Evolutionary conservation across 2,888 invertebrate species (phyloP), one percentile per base, ranked within the genome.

Genomic region (Hyles lineata): DNA sequence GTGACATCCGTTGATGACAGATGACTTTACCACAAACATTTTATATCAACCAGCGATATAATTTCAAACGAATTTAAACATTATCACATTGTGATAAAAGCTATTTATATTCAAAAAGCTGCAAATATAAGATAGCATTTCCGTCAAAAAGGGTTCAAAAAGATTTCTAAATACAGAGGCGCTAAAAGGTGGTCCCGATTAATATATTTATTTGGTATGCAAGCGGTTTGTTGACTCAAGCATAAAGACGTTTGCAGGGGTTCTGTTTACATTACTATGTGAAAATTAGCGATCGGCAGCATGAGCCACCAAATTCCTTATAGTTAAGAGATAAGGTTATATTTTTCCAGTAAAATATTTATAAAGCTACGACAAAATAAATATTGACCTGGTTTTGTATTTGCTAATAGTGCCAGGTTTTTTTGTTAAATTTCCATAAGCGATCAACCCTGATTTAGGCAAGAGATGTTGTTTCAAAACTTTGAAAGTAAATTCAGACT

Each of bases 1-100:
- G 88, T 90, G 92, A 92, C 92, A 92, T 85, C 87, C 89, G 82
- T 90, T 83, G 90, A 93, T 92, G 92, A 92, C 91, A 90, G 90
- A 92, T 91, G 90, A 91, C 87, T 76, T 77, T 74, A 72, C 73
- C 71, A 72, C 77, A 70, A 73, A 71, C 78, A 75, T 77, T 70
- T 76, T 62, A 75, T 43, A 70, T 5, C 5, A 43, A 50, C 21
- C 1, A n/a, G 17, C 0, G 32, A 55, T 1, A 19, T 55, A 29
- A 71, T n/a, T 9, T 58, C 11, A 21, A 75, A 72, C 9, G 11
- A 73, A 63, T 76, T 70, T 81, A 60, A 74, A 80, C 81, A 59
- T 76, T 86, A 84, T 73, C 0, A 0, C 1, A 0, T 17, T 19
- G 0, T 1, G 0, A 70, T 79, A 81, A 77, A 70, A 75, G 72